Conservation (phyloP, 1,140 invertebrate species). For the Aphidius ervi region DNA sequence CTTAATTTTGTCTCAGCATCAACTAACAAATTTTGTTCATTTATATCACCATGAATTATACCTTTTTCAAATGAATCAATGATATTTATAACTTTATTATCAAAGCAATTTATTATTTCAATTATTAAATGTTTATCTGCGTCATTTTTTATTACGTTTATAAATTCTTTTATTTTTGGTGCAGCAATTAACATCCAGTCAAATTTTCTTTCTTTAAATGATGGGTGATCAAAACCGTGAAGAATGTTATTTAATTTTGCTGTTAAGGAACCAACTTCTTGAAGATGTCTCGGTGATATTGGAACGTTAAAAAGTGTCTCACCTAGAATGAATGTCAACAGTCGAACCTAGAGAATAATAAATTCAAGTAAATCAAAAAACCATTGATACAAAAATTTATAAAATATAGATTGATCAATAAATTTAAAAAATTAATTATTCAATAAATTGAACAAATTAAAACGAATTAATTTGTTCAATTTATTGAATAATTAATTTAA, state of each 20-base stretch:
- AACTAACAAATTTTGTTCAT: slow-evolving; percentile 84
- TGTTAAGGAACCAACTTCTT: slow-evolving; percentile 66
- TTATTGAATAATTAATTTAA: too few relatives aligned
- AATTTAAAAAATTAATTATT: slow-evolving; percentile 9
- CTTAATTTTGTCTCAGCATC: slow-evolving; percentile 36
- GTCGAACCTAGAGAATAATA: slow-evolving; percentile 52
- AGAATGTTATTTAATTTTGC: slow-evolving; percentile 65
- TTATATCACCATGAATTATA: slow-evolving; percentile 84
- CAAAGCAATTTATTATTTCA: slow-evolving; percentile 65
- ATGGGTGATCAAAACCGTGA: slow-evolving; percentile 68
- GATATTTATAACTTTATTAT: slow-evolving; percentile 58
- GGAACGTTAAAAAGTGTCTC: slow-evolving; percentile 60
- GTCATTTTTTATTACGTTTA: slow-evolving; percentile 63
- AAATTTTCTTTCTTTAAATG: slow-evolving; percentile 59
- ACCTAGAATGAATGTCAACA: slow-evolving; percentile 72
- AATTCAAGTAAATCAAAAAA: neutral
- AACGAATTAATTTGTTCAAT: too few relatives aligned
- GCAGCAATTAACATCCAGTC: slow-evolving; percentile 71
- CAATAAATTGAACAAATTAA: too few relatives aligned
- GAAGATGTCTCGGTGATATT: slow-evolving; percentile 58
- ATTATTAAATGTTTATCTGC: slow-evolving; percentile 57
- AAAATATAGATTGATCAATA: neutral
- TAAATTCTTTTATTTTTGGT: slow-evolving; percentile 66
- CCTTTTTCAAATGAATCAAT: slow-evolving; percentile 62
- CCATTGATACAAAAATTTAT: too few relatives aligned